A percentile compares a stretch with the other conserved stretches of the same genome.
These are phyloP conservation scores for Arizona elegans DNA, from an alignment of 2,113 vertebrate genomes.

Conservation along the genomic window DNA sequence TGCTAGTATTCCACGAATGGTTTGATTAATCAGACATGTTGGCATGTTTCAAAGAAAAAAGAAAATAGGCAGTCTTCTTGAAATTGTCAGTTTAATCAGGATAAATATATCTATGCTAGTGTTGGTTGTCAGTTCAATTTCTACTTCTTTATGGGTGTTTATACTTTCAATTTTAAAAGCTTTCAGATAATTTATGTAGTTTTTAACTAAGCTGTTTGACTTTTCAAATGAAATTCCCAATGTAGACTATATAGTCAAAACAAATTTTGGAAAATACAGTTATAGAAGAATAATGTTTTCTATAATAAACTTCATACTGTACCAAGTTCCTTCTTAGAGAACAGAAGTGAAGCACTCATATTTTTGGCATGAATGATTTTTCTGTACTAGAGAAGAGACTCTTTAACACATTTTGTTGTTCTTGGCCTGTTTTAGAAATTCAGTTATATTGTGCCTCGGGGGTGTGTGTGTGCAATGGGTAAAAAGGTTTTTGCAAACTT, in stretches of 20 bases:
- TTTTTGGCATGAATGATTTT: not conserved
- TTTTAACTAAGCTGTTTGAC: not conserved
- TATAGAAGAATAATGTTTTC: not conserved
- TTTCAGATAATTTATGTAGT: not conserved
- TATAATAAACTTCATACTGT: not conserved
- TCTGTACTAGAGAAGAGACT: not conserved
- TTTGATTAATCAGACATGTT: not conserved
- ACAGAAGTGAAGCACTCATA: conserved; percentile 2
- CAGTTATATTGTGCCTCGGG: not conserved
- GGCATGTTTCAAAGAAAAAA: not conserved
- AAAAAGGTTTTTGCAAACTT: not conserved
- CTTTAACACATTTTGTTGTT: conserved; percentile 1
- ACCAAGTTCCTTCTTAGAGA: not conserved
- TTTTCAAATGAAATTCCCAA: not conserved
- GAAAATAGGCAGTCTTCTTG: not conserved
- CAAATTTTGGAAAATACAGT: not conserved
- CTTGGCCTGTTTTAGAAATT: not conserved
- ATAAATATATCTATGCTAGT: not conserved
- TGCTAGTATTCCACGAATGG: not conserved
- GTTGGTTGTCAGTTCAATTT: not conserved
- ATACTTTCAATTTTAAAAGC: not conserved
- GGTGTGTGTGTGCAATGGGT: not conserved
- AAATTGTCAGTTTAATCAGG: not conserved
- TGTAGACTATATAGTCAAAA: not conserved
- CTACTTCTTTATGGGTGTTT: not conserved